Conservation (phyloP, 1,140 invertebrate species). For the Dysdera silvatica region DNA sequence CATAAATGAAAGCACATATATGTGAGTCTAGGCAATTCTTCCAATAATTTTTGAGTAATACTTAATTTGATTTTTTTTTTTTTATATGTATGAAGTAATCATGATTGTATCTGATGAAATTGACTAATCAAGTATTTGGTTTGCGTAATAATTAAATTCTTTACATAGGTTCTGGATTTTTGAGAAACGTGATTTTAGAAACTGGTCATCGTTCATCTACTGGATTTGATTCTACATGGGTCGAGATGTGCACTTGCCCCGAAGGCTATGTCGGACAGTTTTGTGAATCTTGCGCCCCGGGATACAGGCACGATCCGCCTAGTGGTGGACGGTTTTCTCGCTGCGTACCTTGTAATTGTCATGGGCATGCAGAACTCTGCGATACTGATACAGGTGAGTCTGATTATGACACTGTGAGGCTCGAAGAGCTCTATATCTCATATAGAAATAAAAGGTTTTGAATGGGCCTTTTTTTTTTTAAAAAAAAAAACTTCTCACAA, state of each 20-base stretch:
- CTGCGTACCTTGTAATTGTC: slow-evolving; percentile 93
- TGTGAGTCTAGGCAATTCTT: no score
- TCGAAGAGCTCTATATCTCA: not conserved
- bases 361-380: slow-evolving; percentile 89
- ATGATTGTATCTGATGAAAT: no score
- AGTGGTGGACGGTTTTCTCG: slow-evolving; percentile 82
- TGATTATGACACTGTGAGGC: not conserved
- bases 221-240: slow-evolving; percentile 74
- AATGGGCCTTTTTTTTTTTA: not conserved
- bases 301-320: slow-evolving; percentile 80
- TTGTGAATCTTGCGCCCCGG: slow-evolving; percentile 92
- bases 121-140: slow-evolving; percentile 32
- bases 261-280: slow-evolving; percentile 84
- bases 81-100: no score
- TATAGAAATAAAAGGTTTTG: not conserved
- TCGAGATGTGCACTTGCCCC: slow-evolving; percentile 90
- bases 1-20: no score
- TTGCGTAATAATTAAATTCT: not conserved
- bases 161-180: slow-evolving; percentile 66
- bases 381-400: slow-evolving; percentile 78
- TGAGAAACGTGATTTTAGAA: slow-evolving; percentile 79
- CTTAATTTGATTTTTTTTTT: no score
- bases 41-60: no score
- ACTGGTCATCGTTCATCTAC: slow-evolving; percentile 72
- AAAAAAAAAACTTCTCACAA: not conserved